phyloP scores from a whole-genome alignment of 1,140 invertebrate genomes.

The Dendrolimus kikuchii region DNA sequence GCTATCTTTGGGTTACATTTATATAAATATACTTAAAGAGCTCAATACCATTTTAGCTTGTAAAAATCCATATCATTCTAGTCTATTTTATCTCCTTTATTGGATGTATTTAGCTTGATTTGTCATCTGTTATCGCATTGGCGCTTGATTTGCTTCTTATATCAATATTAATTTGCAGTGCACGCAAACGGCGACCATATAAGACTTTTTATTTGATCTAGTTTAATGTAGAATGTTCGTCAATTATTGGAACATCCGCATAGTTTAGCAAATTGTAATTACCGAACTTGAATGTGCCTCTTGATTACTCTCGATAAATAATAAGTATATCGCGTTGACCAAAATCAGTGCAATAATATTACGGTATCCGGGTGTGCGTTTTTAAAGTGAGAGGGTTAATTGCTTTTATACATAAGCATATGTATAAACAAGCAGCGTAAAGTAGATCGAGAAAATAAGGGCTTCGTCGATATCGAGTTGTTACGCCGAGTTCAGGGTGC shows the following conservation, averaged over 20 bases:
- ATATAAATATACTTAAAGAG: no score
- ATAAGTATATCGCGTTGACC: no score
- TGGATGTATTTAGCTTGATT: slow-evolving; percentile 1
- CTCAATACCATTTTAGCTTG: no score
- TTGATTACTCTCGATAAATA: not conserved
- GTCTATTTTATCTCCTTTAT: no score
- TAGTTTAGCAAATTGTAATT: slow-evolving; percentile 2
- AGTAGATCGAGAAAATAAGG: slow-evolving; percentile 29
- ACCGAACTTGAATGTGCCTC: no score
- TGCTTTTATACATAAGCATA: no score
- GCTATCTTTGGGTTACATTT: no score
- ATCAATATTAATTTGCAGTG: slow-evolving; percentile 10
- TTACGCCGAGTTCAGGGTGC: slow-evolving; percentile 50
- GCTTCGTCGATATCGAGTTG: slow-evolving; percentile 39
- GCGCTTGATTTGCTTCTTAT: slow-evolving; percentile 6
- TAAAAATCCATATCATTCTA: no score
- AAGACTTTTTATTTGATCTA: slow-evolving; percentile 20
- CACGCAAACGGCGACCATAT: slow-evolving; percentile 8
- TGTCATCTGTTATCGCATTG: slow-evolving; percentile 1
- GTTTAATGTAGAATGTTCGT: slow-evolving; percentile 8
- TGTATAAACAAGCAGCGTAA: not conserved
- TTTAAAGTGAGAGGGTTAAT: no score
- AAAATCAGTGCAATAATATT: no score
- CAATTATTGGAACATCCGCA: slow-evolving; percentile 19
- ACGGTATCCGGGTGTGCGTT: no score